Percentiles rank a stretch among this genome's conserved stretches.
Evolutionary conservation across 2,888 invertebrate species (phyloP).

Genomic region (Cryptops parisi): DNA sequence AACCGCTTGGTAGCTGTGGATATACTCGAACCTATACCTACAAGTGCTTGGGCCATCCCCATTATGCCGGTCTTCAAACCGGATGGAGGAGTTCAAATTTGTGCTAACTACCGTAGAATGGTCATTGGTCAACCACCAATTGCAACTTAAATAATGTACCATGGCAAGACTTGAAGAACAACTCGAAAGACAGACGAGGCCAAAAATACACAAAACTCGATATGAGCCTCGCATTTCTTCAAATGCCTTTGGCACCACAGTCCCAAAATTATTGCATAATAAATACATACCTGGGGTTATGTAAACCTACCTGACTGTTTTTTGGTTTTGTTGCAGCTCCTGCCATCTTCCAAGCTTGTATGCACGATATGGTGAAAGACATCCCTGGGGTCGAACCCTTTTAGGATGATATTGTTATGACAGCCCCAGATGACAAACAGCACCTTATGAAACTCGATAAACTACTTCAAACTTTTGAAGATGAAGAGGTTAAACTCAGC

Average conservation of each 20-base stretch:
- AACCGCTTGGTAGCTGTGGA: too few species aligned
- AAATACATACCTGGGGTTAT: neutral
- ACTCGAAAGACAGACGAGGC: too few species aligned
- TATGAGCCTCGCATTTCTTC: neutral
- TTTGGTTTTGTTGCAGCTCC: neutral
- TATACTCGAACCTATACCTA: too few species aligned
- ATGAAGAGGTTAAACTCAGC: neutral
- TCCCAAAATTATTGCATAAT: neutral
- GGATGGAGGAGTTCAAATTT: too few species aligned
- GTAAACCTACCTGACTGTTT: neutral
- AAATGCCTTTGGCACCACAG: neutral
- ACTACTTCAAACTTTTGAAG: neutral
- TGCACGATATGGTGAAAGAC: neutral
- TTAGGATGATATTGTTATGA: neutral
- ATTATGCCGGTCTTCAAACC: too few species aligned
- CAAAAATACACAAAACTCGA: neutral
- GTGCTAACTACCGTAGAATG: too few species aligned
- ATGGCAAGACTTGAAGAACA: too few species aligned
- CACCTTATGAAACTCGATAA: neutral
- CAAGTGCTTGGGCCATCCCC: too few species aligned
- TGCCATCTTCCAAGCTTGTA: neutral
- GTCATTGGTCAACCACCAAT: too few species aligned
- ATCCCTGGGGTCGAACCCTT: neutral
- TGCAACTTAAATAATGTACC: too few species aligned
- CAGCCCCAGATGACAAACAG: neutral